Conservation (phyloP, 2,888 invertebrate genomes). For the Platycheirus rosarum region DNA sequence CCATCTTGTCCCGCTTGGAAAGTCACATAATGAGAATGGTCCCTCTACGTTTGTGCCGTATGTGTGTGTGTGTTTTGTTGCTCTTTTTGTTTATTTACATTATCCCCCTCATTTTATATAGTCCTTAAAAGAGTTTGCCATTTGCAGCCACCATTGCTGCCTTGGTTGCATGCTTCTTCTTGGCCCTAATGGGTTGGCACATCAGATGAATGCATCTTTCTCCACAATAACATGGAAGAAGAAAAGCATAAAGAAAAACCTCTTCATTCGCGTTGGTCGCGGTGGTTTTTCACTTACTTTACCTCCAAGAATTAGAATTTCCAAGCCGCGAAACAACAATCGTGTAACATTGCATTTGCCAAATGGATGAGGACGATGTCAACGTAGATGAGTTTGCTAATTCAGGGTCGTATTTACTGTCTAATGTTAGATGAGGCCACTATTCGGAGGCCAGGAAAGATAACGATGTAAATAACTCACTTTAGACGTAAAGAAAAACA, state of each 20-base stretch:
- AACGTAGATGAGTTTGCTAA: constrained; percentile 20
- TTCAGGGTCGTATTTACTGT: constrained; percentile 3
- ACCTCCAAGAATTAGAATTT: constrained; percentile 68
- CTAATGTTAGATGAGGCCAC: no score
- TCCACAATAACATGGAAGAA: constrained; percentile 59
- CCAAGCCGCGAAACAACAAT: constrained; percentile 63
- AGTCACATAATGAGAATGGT: constrained; percentile 56
- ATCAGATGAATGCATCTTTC: constrained; percentile 62
- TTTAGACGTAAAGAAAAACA: no score
- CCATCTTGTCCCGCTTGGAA: constrained; percentile 56
- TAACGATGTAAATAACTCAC: no score
- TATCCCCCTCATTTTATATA: constrained; percentile 37
- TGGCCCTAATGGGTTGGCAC: constrained; percentile 66
- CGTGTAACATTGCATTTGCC: constrained; percentile 70
- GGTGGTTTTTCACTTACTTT: constrained; percentile 73
- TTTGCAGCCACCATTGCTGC: constrained; percentile 37
- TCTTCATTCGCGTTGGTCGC: constrained; percentile 64
- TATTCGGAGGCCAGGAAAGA: no score
- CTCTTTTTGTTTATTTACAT: constrained; percentile 9
- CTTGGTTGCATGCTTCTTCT: constrained; percentile 22
- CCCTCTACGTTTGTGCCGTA: constrained; percentile 1
- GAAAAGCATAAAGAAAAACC: constrained; percentile 56
- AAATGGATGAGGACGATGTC: constrained; percentile 66
- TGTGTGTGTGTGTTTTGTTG: constrained; percentile 33
- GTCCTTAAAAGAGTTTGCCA: constrained; percentile 56